Percentiles rank a stretch among this genome's conserved stretches.
These are phyloP conservation scores for Rousettus leschenaultii DNA, from an alignment of 2,113 vertebrate species.

Conservation along the genomic window DNA sequence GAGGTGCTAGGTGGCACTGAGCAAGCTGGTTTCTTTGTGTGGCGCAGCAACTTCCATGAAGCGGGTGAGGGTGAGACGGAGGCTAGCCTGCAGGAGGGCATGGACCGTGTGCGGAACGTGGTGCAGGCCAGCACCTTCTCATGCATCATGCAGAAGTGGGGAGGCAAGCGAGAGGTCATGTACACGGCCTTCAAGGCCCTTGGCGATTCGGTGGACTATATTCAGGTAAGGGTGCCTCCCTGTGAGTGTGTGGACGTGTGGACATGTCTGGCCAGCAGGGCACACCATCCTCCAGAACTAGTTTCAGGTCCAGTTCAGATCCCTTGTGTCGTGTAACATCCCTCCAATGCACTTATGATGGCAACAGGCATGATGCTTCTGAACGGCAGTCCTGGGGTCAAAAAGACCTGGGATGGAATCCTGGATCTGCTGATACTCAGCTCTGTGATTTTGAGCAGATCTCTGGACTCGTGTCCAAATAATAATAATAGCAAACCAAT, in stretches of 20 bases:
- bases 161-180: conserved; percentile 98
- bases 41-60: conserved; percentile 94
- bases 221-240: conserved; percentile 88
- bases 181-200: conserved; percentile 98
- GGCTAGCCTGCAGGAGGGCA: conserved; percentile 78
- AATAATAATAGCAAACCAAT: background rate
- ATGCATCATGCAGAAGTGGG: conserved; percentile 98
- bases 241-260: background rate
- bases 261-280: accelerated
- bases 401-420: background rate
- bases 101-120: conserved; percentile 82
- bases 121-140: conserved; percentile 89
- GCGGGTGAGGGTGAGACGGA: conserved; percentile 83
- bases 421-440: background rate
- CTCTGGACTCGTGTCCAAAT: background rate
- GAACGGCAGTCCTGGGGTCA: background rate
- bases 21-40: conserved; percentile 86
- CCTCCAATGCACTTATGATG: background rate
- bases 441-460: background rate
- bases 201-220: conserved; percentile 94
- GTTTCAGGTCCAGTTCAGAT: background rate
- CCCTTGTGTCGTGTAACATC: background rate
- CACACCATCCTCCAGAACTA: background rate
- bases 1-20: conserved; percentile 94
- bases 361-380: background rate